These are phyloP conservation scores for Acanthosepion lycidas DNA, from an alignment of 2,888 invertebrate genomes.

Conservation along the genomic window DNA sequence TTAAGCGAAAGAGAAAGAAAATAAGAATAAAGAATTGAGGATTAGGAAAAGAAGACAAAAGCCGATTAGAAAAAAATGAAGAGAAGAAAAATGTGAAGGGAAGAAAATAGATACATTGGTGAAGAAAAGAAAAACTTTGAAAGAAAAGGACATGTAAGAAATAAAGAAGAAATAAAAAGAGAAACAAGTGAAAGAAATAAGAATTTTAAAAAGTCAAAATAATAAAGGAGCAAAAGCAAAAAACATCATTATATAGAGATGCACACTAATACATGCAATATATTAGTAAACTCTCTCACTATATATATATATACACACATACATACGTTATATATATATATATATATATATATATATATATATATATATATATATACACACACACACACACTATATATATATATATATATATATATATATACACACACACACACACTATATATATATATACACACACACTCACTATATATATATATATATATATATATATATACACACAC, in stretches of 20 bases:
- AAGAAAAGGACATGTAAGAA: background rate
- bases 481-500: background rate
- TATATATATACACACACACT: no score
- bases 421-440: no score
- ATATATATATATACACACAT: no score
- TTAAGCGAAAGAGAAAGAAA: background rate
- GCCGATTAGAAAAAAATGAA: background rate
- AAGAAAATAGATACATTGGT: background rate
- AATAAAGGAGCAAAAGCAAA: background rate
- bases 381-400: background rate
- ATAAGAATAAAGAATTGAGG: background rate
- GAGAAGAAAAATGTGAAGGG: background rate
- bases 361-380: background rate
- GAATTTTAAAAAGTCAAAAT: no score
- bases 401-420: no score
- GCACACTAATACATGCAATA: no score
- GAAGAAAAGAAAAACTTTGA: background rate
- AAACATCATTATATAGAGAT: background rate
- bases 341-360: background rate
- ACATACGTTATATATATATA: no score
- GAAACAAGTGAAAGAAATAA: background rate
- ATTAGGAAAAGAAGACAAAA: background rate
- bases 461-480: background rate
- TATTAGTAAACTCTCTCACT: no score
- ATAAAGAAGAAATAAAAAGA: background rate